A percentile compares a stretch with the other conserved stretches of the same genome.
phyloP scores from a whole-genome alignment of 2,888 invertebrate genomes.

The Venusia cambrica region DNA sequence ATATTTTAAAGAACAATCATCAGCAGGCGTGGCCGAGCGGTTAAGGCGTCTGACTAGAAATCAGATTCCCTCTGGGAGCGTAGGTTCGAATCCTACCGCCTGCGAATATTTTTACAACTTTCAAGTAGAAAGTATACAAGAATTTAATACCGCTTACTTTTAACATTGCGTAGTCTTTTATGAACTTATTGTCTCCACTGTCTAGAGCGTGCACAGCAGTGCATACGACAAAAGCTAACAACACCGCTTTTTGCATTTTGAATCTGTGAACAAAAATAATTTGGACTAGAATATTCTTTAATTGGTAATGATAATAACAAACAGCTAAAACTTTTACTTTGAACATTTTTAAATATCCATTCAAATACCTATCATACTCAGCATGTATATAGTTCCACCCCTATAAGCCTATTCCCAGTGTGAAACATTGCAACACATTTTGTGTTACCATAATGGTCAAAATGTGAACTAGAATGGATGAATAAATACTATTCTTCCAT shows the following conservation, averaged over 20 bases:
- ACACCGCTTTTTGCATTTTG: slow-evolving; percentile 37
- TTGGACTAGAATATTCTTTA: too few relatives aligned
- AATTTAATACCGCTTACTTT: slow-evolving; percentile 69
- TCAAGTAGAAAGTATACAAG: slow-evolving; percentile 10
- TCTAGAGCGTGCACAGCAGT: slow-evolving; percentile 63
- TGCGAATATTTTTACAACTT: slow-evolving; percentile 74
- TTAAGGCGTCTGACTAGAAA: slow-evolving; percentile 95
- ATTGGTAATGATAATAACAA: too few relatives aligned
- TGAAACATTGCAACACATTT: too few relatives aligned
- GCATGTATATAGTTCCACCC: too few relatives aligned
- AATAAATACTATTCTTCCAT: too few relatives aligned
- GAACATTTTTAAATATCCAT: too few relatives aligned
- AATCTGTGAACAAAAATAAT: too few relatives aligned
- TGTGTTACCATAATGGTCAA: too few relatives aligned
- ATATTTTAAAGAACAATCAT: not conserved
- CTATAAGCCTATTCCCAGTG: too few relatives aligned
- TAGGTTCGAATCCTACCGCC: slow-evolving; percentile 95
- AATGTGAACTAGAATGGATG: too few relatives aligned
- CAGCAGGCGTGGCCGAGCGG: slow-evolving; percentile 92
- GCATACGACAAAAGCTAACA: slow-evolving; percentile 44
- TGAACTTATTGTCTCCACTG: slow-evolving; percentile 84
- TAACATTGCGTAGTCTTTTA: slow-evolving; percentile 87
- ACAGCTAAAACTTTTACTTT: too few relatives aligned
- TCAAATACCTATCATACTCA: too few relatives aligned
- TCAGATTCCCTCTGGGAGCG: slow-evolving; percentile 95